These are phyloP conservation scores for Chrysopa pallens DNA, from an alignment of 1,140 invertebrate genomes.

Conservation along the genomic window DNA sequence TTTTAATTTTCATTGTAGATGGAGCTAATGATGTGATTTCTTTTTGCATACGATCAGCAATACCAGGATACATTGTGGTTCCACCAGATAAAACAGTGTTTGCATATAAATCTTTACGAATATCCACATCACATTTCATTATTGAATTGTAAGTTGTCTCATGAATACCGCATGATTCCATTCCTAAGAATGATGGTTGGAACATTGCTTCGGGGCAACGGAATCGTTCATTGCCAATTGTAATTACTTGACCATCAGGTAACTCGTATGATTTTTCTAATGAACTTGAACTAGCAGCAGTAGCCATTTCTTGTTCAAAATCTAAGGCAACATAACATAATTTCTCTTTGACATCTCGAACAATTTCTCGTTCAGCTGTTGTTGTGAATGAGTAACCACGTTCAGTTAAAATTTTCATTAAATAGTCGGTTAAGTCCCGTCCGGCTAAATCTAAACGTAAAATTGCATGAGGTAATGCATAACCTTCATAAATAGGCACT, in stretches of 20 bases:
- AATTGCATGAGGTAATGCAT: conserved; percentile 48
- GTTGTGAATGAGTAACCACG: conserved; percentile 37
- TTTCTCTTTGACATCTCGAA: conserved; percentile 61
- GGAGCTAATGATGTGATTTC: conserved; percentile 61
- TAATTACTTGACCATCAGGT: conserved; percentile 62
- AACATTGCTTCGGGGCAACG: conserved; percentile 75
- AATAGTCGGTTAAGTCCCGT: conserved; percentile 49
- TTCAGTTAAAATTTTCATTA: conserved; percentile 54
- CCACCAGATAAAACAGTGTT: conserved; percentile 70
- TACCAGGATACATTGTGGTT: conserved; percentile 71
- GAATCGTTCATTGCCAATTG: conserved; percentile 72
- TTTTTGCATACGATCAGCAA: conserved; percentile 56
- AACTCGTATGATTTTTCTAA: conserved; percentile 61
- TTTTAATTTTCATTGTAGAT: conserved; percentile 62
- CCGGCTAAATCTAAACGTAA: conserved; percentile 65
- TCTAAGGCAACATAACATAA: conserved; percentile 58
- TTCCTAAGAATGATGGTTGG: conserved; percentile 55
- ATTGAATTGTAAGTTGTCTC: conserved; percentile 71
- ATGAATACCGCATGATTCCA: conserved; percentile 57
- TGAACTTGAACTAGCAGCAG: conserved; percentile 47
- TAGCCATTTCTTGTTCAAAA: conserved; percentile 54
- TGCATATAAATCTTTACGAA: conserved; percentile 68
- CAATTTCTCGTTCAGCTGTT: conserved; percentile 53
- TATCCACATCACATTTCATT: conserved; percentile 65
- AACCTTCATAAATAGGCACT: conserved; percentile 70